Percentiles rank a stretch among this genome's conserved stretches.
Conservation (phyloP, 2,113 vertebrate genomes). For the Macaca nemestrina region DNA sequence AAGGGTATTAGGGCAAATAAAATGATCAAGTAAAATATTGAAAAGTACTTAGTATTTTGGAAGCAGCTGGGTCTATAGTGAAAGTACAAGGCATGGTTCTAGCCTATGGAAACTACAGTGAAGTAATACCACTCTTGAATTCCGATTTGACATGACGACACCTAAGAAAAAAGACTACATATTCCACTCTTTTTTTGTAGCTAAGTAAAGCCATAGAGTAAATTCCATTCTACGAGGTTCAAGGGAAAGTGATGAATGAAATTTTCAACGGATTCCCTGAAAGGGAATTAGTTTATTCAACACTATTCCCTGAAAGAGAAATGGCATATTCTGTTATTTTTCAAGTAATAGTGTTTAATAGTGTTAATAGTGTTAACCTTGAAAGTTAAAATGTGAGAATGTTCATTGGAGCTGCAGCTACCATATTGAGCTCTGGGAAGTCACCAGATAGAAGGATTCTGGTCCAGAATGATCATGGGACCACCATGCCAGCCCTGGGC, state of each 20-base stretch:
- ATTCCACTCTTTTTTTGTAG: neutral
- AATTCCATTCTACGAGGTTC: neutral
- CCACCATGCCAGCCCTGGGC: neutral
- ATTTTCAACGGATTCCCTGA: neutral
- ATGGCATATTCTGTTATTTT: neutral
- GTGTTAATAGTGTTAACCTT: no score
- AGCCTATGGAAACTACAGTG: neutral
- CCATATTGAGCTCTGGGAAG: neutral
- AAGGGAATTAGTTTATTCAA: no score
- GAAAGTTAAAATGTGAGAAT: neutral
- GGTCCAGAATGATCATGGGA: rapidly evolving
- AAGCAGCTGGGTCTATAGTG: neutral
- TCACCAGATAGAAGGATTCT: neutral
- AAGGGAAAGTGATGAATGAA: neutral
- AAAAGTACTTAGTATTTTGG: neutral
- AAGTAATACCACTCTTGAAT: neutral
- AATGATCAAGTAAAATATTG: neutral
- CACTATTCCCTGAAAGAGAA: no score
- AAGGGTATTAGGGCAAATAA: neutral
- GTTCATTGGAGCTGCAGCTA: neutral
- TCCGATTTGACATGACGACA: neutral
- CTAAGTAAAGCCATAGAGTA: neutral
- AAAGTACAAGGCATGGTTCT: neutral
- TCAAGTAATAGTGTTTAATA: no score
- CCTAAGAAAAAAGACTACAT: neutral